Evolutionary conservation across 2,888 invertebrate genomes (phyloP).

Genomic region (Drosophila anceps): DNA sequence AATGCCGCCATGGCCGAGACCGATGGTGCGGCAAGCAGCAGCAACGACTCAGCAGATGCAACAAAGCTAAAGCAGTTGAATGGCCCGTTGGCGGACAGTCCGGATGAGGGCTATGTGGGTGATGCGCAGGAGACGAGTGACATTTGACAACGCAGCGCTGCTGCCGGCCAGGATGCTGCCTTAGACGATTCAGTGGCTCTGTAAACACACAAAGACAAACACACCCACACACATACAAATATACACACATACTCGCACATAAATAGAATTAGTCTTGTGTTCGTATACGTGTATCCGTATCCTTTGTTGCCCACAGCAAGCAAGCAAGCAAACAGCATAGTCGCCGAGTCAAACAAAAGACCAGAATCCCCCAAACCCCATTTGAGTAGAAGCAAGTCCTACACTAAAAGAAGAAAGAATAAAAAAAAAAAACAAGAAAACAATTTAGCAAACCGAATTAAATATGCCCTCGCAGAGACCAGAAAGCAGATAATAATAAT

Average conservation of each 20-base stretch:
- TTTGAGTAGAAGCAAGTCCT: conserved; percentile 1
- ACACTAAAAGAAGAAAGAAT: neutral
- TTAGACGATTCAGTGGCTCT: conserved; percentile 84
- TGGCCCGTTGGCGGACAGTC: conserved; percentile 90
- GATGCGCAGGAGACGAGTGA: conserved; percentile 89
- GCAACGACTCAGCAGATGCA: conserved; percentile 26
- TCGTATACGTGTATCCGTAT: conserved; percentile 23
- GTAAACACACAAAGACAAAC: conserved; percentile 67
- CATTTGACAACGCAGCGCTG: conserved; percentile 87
- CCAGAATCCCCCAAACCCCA: neutral
- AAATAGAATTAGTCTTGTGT: conserved; percentile 32
- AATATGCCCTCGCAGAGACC: conserved; percentile 24
- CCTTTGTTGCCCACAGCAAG: conserved; percentile 28
- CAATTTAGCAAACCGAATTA: conserved; percentile 6
- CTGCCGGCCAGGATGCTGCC: conserved; percentile 70
- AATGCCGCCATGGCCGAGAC: conserved; percentile 45
- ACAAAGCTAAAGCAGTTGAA: conserved; percentile 86
- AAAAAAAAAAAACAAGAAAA: neutral
- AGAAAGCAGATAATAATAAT: neutral
- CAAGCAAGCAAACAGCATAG: conserved; percentile 14
- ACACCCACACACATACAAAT: conserved; percentile 15
- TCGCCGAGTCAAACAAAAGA: conserved; percentile 29
- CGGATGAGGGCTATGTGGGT: conserved; percentile 95
- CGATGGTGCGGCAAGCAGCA: conserved; percentile 39
- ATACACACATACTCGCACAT: conserved; percentile 20